A percentile compares a stretch with the other conserved stretches of the same genome.
Conservation (phyloP, 1,140 invertebrate genomes). For the Hyphantria cunea region DNA sequence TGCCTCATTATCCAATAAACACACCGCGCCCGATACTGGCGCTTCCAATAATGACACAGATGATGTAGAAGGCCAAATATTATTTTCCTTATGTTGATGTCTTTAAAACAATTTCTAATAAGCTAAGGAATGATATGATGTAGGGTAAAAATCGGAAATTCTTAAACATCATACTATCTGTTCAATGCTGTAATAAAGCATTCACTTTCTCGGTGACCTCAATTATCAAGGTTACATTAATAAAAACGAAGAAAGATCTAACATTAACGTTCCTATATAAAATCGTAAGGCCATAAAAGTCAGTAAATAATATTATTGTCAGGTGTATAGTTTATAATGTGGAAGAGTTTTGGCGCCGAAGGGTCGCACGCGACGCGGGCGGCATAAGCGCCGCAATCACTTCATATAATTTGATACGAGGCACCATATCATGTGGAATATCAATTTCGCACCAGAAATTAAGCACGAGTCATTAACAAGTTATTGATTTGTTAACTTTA, state of each 20-base stretch:
- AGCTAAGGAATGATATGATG: neutral
- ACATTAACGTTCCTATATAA: slow-evolving; percentile 27
- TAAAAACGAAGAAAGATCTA: slow-evolving; percentile 23
- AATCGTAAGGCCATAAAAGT: slow-evolving; percentile 26
- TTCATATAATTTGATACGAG: slow-evolving; percentile 25
- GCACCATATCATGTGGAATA: slow-evolving; percentile 15
- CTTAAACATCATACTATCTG: neutral
- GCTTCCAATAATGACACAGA: slow-evolving; percentile 35
- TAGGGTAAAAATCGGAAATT: slow-evolving; percentile 9
- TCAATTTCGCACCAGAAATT: slow-evolving; percentile 25
- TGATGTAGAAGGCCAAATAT: slow-evolving; percentile 23
- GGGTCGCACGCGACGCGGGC: slow-evolving; percentile 16
- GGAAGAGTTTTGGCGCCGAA: slow-evolving; percentile 32
- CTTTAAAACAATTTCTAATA: no score
- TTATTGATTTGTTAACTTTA: slow-evolving; percentile 13
- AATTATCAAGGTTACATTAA: slow-evolving; percentile 17
- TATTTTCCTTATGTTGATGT: slow-evolving; percentile 2
- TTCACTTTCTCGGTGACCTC: slow-evolving; percentile 25
- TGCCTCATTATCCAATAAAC: slow-evolving; percentile 74
- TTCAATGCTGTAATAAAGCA: no score
- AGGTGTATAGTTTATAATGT: slow-evolving; percentile 25
- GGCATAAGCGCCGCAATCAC: slow-evolving; percentile 18
- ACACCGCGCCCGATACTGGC: slow-evolving; percentile 54
- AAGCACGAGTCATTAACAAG: slow-evolving; percentile 8
- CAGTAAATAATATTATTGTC: slow-evolving; percentile 29